Percentiles rank a stretch among this genome's conserved stretches.
These are phyloP conservation scores for Acropora yongei DNA, from an alignment of 64 coral and sea anemone genomes.

Conservation along the genomic window DNA sequence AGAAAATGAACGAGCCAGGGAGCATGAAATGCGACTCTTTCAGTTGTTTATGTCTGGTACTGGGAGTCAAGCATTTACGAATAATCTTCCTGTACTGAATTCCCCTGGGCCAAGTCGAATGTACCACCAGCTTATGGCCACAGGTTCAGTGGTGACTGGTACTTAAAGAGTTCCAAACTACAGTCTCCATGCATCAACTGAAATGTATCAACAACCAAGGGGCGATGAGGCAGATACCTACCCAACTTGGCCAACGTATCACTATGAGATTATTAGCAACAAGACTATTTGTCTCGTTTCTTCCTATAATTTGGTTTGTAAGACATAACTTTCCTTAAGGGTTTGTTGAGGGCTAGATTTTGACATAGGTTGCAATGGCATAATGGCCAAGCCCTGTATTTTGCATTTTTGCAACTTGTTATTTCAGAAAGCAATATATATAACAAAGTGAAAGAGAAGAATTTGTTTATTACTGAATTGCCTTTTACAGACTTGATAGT, in stretches of 20 bases:
- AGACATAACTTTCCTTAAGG: background rate
- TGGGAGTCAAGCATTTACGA: background rate
- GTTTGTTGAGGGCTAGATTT: background rate
- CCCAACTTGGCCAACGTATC: background rate
- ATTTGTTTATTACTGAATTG: background rate
- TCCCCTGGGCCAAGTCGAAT: background rate
- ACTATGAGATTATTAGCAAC: background rate
- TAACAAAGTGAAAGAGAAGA: too few relatives aligned
- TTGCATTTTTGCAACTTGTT: background rate
- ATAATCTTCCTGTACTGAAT: background rate
- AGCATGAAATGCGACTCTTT: constrained; percentile 41
- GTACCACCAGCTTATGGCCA: background rate
- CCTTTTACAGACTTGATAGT: background rate
- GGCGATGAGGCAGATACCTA: background rate
- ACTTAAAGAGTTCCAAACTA: background rate
- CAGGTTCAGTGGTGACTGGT: background rate
- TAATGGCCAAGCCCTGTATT: constrained; percentile 2
- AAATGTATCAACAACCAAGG: constrained; percentile 2
- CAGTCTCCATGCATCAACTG: background rate
- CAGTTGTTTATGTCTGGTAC: constrained; percentile 26
- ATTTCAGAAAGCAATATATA: background rate
- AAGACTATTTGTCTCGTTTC: background rate
- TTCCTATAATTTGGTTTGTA: background rate
- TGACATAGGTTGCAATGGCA: background rate
- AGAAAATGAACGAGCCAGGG: constrained; percentile 47